Conservation (phyloP, 2,113 vertebrate species). For the Tringa solitaria region DNA sequence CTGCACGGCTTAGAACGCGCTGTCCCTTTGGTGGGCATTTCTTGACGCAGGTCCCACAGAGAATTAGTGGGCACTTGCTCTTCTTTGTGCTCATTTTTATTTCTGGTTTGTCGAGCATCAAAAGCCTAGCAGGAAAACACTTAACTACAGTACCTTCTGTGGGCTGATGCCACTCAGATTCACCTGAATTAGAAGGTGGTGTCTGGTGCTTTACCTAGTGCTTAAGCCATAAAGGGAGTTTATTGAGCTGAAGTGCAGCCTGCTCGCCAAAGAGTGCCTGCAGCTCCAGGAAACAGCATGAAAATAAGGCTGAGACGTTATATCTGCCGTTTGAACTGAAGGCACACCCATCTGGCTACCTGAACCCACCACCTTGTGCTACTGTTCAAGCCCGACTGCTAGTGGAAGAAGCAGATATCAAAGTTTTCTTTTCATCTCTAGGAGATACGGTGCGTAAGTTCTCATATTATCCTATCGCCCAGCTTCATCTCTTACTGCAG, state of each 20-base stretch:
- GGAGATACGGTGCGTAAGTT: background rate
- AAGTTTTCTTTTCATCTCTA: constrained; percentile 49
- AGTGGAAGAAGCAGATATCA: constrained; percentile 3
- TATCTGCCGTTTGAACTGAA: background rate
- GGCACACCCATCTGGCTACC: constrained; percentile 12
- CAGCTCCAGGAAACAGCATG: constrained; percentile 44
- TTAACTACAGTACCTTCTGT: background rate
- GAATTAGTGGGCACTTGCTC: background rate
- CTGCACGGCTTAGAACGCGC: background rate
- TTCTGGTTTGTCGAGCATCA: background rate
- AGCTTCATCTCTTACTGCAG: background rate
- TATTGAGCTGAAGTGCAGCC: background rate
- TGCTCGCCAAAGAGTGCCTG: background rate
- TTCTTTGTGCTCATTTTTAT: background rate
- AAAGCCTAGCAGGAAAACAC: background rate
- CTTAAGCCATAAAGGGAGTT: background rate
- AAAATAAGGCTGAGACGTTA: background rate
- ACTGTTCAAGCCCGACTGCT: background rate
- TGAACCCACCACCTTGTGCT: background rate
- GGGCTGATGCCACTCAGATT: background rate
- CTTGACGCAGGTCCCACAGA: background rate
- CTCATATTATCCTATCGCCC: background rate
- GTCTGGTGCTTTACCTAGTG: background rate
- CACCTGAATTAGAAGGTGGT: background rate
- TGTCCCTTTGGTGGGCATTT: background rate